phyloP scores from a whole-genome alignment of 1,140 invertebrate genomes.

The Belonocnema kinseyi region DNA sequence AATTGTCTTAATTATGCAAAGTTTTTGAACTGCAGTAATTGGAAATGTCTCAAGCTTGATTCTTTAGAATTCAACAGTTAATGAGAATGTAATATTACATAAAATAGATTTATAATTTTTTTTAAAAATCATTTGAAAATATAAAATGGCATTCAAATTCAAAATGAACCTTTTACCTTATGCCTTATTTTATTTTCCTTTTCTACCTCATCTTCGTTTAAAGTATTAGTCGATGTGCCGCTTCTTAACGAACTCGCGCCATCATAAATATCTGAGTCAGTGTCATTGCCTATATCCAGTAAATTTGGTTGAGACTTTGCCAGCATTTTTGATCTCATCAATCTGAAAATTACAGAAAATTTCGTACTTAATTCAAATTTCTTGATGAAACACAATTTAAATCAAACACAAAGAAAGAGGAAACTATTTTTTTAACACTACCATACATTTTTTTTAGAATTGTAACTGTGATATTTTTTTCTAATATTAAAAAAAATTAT shows the following conservation, averaged over 20 bases:
- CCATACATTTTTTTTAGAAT: too few species aligned
- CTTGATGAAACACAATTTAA: neutral
- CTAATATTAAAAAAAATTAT: too few species aligned
- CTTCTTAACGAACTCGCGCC: conserved; percentile 62
- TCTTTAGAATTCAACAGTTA: too few species aligned
- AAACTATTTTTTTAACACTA: neutral
- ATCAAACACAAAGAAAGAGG: neutral
- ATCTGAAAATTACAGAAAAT: conserved; percentile 57
- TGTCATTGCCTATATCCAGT: conserved; percentile 67
- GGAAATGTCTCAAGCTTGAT: too few species aligned
- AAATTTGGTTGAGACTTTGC: conserved; percentile 75
- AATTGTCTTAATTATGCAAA: too few species aligned
- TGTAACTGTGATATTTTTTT: too few species aligned
- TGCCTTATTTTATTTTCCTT: conserved; percentile 61
- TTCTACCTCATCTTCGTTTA: conserved; percentile 65
- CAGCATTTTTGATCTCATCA: conserved; percentile 71
- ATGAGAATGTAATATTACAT: too few species aligned
- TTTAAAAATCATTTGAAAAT: neutral
- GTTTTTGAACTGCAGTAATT: too few species aligned
- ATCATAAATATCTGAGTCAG: conserved; percentile 67
- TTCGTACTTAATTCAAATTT: conserved; percentile 31
- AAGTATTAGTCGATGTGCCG: conserved; percentile 62
- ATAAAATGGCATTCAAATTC: conserved; percentile 22
- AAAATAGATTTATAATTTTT: too few species aligned
- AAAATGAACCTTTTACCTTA: conserved; percentile 57